phyloP scores from a whole-genome alignment of 2,888 invertebrate species.

The Drosophila greeni region DNA sequence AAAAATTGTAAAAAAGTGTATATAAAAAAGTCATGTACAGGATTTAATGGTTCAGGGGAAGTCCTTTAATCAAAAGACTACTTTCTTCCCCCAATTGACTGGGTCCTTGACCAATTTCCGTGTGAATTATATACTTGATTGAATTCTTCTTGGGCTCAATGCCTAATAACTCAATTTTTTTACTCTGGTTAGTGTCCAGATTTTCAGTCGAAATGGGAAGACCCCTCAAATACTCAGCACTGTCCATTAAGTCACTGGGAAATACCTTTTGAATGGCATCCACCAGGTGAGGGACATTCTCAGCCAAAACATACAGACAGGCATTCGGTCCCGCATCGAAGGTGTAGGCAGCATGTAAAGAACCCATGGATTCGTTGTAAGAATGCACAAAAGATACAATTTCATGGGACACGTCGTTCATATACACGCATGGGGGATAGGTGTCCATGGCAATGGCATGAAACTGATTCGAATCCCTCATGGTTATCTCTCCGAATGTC shows the following conservation, averaged over 20 bases:
- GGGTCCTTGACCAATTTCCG: slow-evolving; percentile 90
- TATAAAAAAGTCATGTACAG: background rate
- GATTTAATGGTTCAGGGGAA: slow-evolving; percentile 25
- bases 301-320: slow-evolving; percentile 89
- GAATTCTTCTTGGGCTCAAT: slow-evolving; percentile 79
- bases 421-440: slow-evolving; percentile 94
- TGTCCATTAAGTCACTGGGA: slow-evolving; percentile 81
- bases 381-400: slow-evolving; percentile 89
- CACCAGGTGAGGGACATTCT: slow-evolving; percentile 85
- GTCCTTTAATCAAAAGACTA: slow-evolving; percentile 80
- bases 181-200: slow-evolving; percentile 7
- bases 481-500: slow-evolving; percentile 94
- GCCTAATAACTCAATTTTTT: slow-evolving; percentile 37
- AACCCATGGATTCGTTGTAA: slow-evolving; percentile 86
- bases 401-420: slow-evolving; percentile 91
- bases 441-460: slow-evolving; percentile 96
- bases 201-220: slow-evolving; percentile 76
- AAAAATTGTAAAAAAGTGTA: slow-evolving; percentile 2
- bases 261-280: slow-evolving; percentile 85
- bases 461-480: slow-evolving; percentile 98
- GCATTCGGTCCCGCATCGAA: slow-evolving; percentile 99
- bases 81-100: slow-evolving; percentile 74
- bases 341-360: slow-evolving; percentile 92
- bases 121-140: slow-evolving; percentile 90
- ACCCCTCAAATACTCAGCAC: slow-evolving; percentile 81